Evolutionary conservation across 2,797 vertebrate species (phyloP).

Genomic region (Austrolebias charrua): DNA sequence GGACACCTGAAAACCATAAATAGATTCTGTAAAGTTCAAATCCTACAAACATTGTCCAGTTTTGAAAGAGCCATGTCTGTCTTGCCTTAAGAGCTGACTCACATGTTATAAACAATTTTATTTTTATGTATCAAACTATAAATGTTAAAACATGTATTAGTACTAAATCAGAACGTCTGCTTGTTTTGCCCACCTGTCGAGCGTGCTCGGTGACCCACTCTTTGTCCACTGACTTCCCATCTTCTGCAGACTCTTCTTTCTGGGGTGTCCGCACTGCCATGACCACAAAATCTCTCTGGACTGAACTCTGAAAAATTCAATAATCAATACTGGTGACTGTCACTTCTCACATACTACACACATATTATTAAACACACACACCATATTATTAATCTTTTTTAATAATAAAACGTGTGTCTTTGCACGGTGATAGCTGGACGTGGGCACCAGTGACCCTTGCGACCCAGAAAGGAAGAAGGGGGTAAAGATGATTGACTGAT

Average conservation of each 20-base stretch:
- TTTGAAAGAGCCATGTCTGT: neutral
- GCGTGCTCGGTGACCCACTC: constrained; percentile 91
- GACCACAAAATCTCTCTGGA: constrained; percentile 87
- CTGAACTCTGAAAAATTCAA: constrained; percentile 79
- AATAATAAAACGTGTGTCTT: neutral
- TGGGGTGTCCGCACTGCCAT: constrained; percentile 85
- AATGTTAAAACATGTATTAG: neutral
- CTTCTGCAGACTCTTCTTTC: constrained; percentile 59
- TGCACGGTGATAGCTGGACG: too few relatives aligned
- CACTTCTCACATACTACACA: neutral
- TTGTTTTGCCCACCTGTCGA: constrained; percentile 81
- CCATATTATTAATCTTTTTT: neutral
- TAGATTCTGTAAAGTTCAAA: neutral
- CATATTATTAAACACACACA: too few relatives aligned
- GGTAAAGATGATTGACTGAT: too few relatives aligned
- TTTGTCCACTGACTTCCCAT: constrained; percentile 65
- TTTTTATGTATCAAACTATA: neutral
- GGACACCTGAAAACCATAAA: constrained; percentile 81
- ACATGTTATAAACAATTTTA: neutral
- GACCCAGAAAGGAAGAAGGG: too few relatives aligned
- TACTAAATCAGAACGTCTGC: neutral
- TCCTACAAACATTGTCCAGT: neutral
- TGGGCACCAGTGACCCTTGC: too few relatives aligned
- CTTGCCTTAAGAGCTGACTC: neutral
- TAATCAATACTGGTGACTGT: constrained; percentile 3